These are phyloP conservation scores for Nomada ferruginata DNA, from an alignment of 2,888 invertebrate genomes.

Conservation along the genomic window DNA sequence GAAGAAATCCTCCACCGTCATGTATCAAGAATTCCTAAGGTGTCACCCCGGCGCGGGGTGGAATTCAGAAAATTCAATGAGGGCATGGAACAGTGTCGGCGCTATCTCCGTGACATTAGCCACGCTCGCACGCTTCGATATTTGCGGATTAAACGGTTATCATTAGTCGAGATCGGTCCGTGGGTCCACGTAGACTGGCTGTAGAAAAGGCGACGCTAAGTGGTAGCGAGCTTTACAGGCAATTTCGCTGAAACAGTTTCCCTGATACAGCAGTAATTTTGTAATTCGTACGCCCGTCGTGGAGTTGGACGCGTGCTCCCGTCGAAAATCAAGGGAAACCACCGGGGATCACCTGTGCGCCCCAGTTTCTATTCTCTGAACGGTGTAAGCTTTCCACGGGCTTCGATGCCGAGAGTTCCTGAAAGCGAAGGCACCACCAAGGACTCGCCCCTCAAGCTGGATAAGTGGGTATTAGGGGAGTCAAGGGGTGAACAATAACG, in stretches of 20 bases:
- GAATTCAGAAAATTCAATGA: constrained; percentile 20
- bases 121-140: constrained; percentile 8
- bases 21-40: background rate
- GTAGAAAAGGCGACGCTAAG: constrained; percentile 22
- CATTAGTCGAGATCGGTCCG: constrained; percentile 17
- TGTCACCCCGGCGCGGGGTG: background rate
- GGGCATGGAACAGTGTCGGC: background rate
- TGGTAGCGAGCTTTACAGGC: constrained; percentile 41
- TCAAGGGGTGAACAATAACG: constrained; percentile 73
- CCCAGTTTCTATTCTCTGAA: constrained; percentile 72
- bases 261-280: constrained; percentile 62
- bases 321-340: constrained; percentile 71
- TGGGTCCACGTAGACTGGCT: constrained; percentile 1
- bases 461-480: constrained; percentile 74
- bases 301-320: constrained; percentile 62
- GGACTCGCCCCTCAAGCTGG: constrained; percentile 66
- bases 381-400: constrained; percentile 63
- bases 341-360: constrained; percentile 70
- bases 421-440: constrained; percentile 66
- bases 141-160: constrained; percentile 22
- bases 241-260: constrained; percentile 39
- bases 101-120: background rate
- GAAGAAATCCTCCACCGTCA: background rate
- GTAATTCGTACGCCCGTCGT: constrained; percentile 62
- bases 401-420: constrained; percentile 61